Conservation (phyloP, 1,140 invertebrate genomes). For the Calosoma granatense region DNA sequence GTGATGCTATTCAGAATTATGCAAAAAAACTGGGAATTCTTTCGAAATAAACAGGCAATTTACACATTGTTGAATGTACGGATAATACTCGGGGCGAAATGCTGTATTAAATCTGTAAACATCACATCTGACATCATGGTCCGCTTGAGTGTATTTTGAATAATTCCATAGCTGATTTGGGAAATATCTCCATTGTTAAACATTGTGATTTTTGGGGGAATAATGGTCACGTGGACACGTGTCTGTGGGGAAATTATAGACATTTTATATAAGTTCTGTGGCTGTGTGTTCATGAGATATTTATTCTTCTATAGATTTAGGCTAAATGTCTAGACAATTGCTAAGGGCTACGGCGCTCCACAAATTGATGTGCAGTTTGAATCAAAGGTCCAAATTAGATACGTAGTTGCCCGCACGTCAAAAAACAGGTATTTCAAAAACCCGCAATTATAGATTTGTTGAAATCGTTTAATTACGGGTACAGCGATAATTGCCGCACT, state of each 20-base stretch:
- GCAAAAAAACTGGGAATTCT: too few species aligned
- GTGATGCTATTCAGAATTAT: too few species aligned
- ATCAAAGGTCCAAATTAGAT: neutral
- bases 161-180: too few species aligned
- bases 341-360: neutral
- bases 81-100: too few species aligned
- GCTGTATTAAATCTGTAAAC: too few species aligned
- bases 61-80: too few species aligned
- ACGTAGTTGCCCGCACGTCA: neutral
- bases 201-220: neutral
- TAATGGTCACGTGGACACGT: neutral
- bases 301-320: neutral
- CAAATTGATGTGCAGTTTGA: constrained; percentile 1
- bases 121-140: too few species aligned
- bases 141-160: too few species aligned
- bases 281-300: too few species aligned
- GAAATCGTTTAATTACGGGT: constrained; percentile 1
- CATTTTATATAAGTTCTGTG: too few species aligned
- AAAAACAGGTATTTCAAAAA: neutral
- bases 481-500: neutral
- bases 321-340: constrained; percentile 3
- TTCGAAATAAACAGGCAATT: too few species aligned
- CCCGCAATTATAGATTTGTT: constrained; percentile 5
- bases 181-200: too few species aligned
- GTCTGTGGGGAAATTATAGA: neutral